These are phyloP conservation scores for Bombus polaris DNA, from an alignment of 1,140 invertebrate species.

Conservation along the genomic window DNA sequence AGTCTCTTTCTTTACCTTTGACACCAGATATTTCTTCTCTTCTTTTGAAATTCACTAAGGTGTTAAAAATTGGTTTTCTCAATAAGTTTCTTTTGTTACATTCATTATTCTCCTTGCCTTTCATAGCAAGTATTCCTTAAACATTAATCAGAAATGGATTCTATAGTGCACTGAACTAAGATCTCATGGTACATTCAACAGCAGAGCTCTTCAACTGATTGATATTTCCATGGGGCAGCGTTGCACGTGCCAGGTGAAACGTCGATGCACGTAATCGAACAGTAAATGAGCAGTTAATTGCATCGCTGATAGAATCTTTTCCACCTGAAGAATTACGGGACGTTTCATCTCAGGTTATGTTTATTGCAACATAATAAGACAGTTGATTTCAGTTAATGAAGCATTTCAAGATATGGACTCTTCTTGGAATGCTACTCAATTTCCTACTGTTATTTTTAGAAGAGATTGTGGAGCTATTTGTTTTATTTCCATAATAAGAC, in stretches of 20 bases:
- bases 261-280: not conserved
- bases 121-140: not conserved
- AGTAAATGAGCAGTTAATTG: conserved; percentile 13
- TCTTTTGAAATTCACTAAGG: not conserved
- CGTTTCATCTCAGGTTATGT: not conserved
- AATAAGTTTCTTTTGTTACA: not conserved
- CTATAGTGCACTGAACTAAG: not conserved
- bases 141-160: not conserved
- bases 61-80: not conserved
- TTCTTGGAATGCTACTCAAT: not conserved
- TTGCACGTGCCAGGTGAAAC: not conserved
- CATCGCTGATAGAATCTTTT: not conserved
- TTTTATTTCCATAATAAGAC: not conserved
- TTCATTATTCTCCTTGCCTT: not conserved
- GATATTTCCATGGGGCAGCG: conserved; percentile 1
- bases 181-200: not conserved
- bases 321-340: not conserved
- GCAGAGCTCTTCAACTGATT: not conserved
- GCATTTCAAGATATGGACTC: not conserved
- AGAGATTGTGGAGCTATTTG: not conserved
- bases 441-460: not conserved
- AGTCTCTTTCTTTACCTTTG: not conserved
- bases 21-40: not conserved
- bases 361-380: not conserved
- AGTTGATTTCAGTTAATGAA: not conserved